phyloP scores from a whole-genome alignment of 2,888 invertebrate genomes.

The Argyresthia albistria region DNA sequence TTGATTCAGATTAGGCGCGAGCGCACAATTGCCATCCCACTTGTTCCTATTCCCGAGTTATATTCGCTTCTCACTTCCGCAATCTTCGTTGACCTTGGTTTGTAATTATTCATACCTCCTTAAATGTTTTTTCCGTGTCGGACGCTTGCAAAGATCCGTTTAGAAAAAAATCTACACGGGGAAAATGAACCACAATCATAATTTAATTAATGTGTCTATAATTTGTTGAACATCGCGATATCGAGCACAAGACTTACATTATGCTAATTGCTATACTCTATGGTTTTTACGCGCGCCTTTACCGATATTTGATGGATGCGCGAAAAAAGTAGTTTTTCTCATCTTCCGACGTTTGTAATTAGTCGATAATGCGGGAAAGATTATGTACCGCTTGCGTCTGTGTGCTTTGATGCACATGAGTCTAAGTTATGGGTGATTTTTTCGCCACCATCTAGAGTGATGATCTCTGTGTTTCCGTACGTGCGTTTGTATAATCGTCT shows the following conservation, averaged over 20 bases:
- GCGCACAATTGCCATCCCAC: too few relatives aligned
- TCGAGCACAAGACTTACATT: too few relatives aligned
- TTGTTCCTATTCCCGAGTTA: too few relatives aligned
- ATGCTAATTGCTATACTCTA: too few relatives aligned
- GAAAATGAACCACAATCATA: neutral
- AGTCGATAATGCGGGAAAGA: conserved; percentile 45
- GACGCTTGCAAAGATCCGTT: too few relatives aligned
- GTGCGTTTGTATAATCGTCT: conserved; percentile 21
- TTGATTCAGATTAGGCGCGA: too few relatives aligned
- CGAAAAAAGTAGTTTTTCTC: conserved; percentile 15
- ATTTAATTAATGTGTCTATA: neutral
- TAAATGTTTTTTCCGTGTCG: too few relatives aligned
- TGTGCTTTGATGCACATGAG: conserved; percentile 23
- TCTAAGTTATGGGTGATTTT: conserved; percentile 24
- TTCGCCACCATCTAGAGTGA: conserved; percentile 17
- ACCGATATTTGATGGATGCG: neutral
- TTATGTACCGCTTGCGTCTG: conserved; percentile 25
- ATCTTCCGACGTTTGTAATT: conserved; percentile 30
- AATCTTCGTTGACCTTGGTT: too few relatives aligned
- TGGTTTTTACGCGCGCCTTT: too few relatives aligned
- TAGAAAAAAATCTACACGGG: too few relatives aligned
- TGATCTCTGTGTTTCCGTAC: conserved; percentile 45
- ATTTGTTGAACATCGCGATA: neutral
- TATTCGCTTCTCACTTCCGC: too few relatives aligned
- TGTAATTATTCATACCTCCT: too few relatives aligned